phyloP scores from a whole-genome alignment of 2,888 invertebrate species.

The Criorhina ranunculi region DNA sequence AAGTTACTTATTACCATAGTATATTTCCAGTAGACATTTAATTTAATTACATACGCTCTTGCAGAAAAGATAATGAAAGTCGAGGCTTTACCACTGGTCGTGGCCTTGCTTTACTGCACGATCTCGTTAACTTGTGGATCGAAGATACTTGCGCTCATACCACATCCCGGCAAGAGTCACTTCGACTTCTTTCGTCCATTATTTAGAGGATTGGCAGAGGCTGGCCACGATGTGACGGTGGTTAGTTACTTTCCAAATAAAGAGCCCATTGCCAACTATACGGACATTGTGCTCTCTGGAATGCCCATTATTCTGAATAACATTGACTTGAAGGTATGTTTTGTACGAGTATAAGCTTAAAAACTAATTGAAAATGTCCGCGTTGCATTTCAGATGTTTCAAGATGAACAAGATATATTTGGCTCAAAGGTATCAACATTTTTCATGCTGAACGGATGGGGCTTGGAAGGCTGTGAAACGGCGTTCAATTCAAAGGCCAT shows the following conservation, averaged over 20 bases:
- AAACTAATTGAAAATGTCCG: background rate
- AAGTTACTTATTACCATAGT: constrained; percentile 5
- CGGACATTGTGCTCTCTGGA: constrained; percentile 80
- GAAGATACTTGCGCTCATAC: constrained; percentile 82
- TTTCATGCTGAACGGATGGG: constrained; percentile 81
- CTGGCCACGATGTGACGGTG: constrained; percentile 84
- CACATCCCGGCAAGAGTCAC: constrained; percentile 84
- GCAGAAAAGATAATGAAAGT: constrained; percentile 65
- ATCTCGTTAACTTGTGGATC: constrained; percentile 66
- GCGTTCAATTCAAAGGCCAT: constrained; percentile 80
- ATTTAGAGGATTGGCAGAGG: constrained; percentile 82
- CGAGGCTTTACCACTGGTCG: constrained; percentile 57
- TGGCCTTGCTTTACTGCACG: constrained; percentile 71
- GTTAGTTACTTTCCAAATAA: constrained; percentile 84
- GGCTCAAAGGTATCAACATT: constrained; percentile 80
- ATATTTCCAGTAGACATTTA: constrained; percentile 30
- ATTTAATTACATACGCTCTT: constrained; percentile 48
- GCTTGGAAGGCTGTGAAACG: constrained; percentile 79
- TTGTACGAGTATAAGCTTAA: too few species aligned
- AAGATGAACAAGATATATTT: constrained; percentile 63
- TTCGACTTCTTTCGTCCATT: constrained; percentile 84
- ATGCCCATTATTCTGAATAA: constrained; percentile 79
- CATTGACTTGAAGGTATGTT: constrained; percentile 80
- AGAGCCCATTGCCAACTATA: constrained; percentile 80
- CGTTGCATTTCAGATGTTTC: constrained; percentile 59